Evolutionary conservation across 1,140 invertebrate genomes (phyloP).

Genomic region (Cotesia glomerata): DNA sequence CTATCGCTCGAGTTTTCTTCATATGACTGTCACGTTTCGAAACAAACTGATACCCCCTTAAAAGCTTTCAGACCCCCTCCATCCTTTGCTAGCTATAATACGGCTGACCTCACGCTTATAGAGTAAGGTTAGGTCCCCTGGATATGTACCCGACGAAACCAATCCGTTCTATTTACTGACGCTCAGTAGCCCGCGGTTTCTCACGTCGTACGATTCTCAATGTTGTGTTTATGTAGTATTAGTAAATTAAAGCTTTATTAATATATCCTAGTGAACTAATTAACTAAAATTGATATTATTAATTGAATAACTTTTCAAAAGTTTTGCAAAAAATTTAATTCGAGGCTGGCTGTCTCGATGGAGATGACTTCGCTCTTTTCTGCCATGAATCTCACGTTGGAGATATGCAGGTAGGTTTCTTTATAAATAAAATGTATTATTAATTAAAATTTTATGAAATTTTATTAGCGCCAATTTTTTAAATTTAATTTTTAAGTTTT

Average conservation of each 20-base stretch:
- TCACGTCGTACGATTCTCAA: constrained; percentile 6
- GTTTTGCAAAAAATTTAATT: neutral
- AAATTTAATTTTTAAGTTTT: too few species aligned
- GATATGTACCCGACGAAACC: constrained; percentile 32
- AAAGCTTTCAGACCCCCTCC: neutral
- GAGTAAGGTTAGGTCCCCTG: constrained; percentile 28
- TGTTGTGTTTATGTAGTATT: too few species aligned
- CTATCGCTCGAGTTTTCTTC: neutral
- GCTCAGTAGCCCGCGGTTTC: constrained; percentile 33
- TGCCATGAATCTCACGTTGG: constrained; percentile 51
- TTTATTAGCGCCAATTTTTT: too few species aligned
- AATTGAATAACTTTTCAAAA: neutral
- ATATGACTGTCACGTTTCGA: neutral
- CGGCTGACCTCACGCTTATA: neutral
- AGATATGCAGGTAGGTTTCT: constrained; percentile 55
- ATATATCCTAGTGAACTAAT: neutral
- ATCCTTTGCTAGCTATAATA: neutral
- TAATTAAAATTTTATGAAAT: too few species aligned
- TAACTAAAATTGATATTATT: neutral
- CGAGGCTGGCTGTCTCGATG: neutral
- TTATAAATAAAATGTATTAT: neutral
- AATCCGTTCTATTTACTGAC: neutral
- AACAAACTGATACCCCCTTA: neutral
- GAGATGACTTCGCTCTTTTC: constrained; percentile 41
- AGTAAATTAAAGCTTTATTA: neutral